These are phyloP conservation scores for Leptinotarsa juncta DNA, from an alignment of 2,888 invertebrate genomes.

Conservation along the genomic window DNA sequence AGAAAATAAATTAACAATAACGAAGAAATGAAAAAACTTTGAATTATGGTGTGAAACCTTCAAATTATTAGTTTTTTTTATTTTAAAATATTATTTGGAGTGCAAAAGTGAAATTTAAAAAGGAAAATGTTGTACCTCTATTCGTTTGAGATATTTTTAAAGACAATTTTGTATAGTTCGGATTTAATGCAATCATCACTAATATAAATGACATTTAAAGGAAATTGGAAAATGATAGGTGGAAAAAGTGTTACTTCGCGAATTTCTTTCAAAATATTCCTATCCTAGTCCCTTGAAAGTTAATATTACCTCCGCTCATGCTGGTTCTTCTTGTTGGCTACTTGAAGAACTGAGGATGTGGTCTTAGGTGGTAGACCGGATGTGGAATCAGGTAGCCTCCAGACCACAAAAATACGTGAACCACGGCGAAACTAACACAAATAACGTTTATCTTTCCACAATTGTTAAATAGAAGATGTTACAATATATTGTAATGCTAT, in stretches of 20 bases:
- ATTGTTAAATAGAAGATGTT: constrained; percentile 46
- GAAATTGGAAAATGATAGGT: too few relatives aligned
- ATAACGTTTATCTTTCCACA: constrained; percentile 47
- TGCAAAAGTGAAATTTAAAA: too few relatives aligned
- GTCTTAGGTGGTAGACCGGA: constrained; percentile 62
- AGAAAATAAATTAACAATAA: too few relatives aligned
- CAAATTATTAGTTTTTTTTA: too few relatives aligned
- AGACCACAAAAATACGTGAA: constrained; percentile 63
- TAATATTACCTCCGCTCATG: constrained; percentile 32
- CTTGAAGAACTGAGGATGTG: constrained; percentile 58
- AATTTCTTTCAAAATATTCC: background rate
- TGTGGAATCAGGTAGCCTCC: constrained; percentile 65
- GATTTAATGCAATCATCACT: too few relatives aligned
- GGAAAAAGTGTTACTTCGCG: background rate
- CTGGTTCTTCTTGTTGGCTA: constrained; percentile 48
- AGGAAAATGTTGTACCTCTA: too few relatives aligned
- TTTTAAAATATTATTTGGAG: too few relatives aligned
- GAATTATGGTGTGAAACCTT: too few relatives aligned
- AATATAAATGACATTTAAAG: too few relatives aligned
- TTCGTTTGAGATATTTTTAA: too few relatives aligned
- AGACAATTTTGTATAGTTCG: too few relatives aligned
- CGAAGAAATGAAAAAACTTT: too few relatives aligned
- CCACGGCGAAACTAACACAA: constrained; percentile 59
- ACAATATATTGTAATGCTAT: constrained; percentile 46
- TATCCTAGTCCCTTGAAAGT: background rate